A percentile compares a stretch with the other conserved stretches of the same genome.
These are phyloP conservation scores for Azorinus chamasolen DNA, from an alignment of 2,888 invertebrate genomes.

Conservation along the genomic window DNA sequence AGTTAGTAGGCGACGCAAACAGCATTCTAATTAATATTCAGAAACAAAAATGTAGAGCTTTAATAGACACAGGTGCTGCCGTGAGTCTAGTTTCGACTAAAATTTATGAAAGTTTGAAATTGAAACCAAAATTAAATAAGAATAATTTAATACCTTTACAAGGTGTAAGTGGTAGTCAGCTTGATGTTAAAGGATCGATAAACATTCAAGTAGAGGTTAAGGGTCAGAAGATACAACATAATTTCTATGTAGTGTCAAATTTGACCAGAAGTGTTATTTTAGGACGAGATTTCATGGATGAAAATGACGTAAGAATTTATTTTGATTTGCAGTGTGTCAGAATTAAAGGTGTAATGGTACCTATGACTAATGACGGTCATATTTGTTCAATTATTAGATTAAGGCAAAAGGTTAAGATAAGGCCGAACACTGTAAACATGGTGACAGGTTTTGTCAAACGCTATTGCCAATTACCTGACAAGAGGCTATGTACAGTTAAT, in stretches of 20 bases:
- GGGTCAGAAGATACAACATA: slow-evolving; percentile 21
- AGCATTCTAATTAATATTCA: slow-evolving; percentile 4
- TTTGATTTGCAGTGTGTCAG: slow-evolving; percentile 38
- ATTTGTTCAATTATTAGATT: no score
- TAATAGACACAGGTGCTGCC: slow-evolving; percentile 37
- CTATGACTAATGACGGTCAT: no score
- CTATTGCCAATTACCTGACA: slow-evolving; percentile 10
- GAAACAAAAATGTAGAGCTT: slow-evolving; percentile 25
- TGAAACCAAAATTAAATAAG: slow-evolving; percentile 22
- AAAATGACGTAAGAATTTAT: slow-evolving; percentile 30
- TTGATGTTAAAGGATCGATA: slow-evolving; percentile 23
- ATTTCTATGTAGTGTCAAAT: slow-evolving; percentile 33
- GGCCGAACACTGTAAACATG: background rate
- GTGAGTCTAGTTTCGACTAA: slow-evolving; percentile 18
- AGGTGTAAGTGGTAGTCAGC: slow-evolving; percentile 15
- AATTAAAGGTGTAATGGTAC: slow-evolving; percentile 18
- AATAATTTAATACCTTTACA: slow-evolving; percentile 26
- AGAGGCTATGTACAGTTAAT: slow-evolving; percentile 1
- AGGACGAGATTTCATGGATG: slow-evolving; percentile 21
- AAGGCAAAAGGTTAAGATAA: no score
- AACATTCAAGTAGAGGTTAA: slow-evolving; percentile 23
- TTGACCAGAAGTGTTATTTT: slow-evolving; percentile 39
- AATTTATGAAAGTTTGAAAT: slow-evolving; percentile 30
- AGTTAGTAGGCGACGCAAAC: no score
- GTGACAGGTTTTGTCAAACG: background rate